These are phyloP conservation scores for Exocentrus adspersus DNA, from an alignment of 2,888 invertebrate genomes.

Conservation along the genomic window DNA sequence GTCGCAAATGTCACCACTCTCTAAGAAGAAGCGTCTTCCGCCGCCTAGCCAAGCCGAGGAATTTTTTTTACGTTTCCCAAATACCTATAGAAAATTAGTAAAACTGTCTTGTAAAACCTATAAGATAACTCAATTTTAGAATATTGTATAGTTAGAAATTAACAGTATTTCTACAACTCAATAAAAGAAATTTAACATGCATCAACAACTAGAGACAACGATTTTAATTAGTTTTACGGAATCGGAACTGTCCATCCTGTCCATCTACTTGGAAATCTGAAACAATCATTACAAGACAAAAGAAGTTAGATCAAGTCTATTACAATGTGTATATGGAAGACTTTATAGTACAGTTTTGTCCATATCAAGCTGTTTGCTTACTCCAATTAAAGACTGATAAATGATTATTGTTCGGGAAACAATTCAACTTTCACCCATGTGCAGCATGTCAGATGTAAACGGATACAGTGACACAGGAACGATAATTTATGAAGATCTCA, in stretches of 20 bases:
- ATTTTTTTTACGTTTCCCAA: too few relatives aligned
- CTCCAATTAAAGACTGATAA: conserved; percentile 64
- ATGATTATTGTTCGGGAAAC: conserved; percentile 63
- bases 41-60: too few relatives aligned
- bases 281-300: conserved; percentile 60
- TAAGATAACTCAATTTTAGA: too few relatives aligned
- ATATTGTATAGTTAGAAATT: too few relatives aligned
- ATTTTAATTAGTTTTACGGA: conserved; percentile 42
- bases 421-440: conserved; percentile 60
- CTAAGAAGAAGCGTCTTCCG: too few relatives aligned
- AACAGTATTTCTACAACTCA: conserved; percentile 34
- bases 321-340: conserved; percentile 61
- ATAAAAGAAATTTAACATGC: conserved; percentile 45
- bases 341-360: conserved; percentile 57
- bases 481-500: too few relatives aligned
- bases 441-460: conserved; percentile 41
- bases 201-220: conserved; percentile 39
- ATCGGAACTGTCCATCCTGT: conserved; percentile 47
- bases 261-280: conserved; percentile 47
- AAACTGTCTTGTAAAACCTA: too few relatives aligned
- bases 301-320: conserved; percentile 59
- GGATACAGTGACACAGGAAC: too few relatives aligned
- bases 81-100: too few relatives aligned
- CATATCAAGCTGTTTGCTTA: conserved; percentile 61
- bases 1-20: too few relatives aligned